Percentiles rank a stretch among this genome's conserved stretches.
Conservation (phyloP, 2,797 vertebrate genomes). For the Onychomys leucogaster region DNA sequence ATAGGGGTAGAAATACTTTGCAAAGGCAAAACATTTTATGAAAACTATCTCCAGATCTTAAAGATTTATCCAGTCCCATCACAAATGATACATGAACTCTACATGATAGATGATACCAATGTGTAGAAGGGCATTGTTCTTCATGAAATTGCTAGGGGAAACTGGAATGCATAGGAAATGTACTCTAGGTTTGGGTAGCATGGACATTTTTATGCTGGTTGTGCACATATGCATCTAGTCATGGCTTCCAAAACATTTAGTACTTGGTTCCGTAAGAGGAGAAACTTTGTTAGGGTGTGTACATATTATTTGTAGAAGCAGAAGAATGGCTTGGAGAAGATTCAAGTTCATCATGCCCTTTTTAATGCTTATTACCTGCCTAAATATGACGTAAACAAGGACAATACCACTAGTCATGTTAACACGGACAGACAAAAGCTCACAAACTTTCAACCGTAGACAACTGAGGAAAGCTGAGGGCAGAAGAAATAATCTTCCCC, state of each 20-base stretch:
- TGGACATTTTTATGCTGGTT: neutral
- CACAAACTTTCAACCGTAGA: neutral
- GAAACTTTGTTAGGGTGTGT: slow-evolving; percentile 65
- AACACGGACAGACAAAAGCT: neutral
- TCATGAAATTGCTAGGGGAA: slow-evolving; percentile 54
- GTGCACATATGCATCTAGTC: neutral
- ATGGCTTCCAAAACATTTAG: slow-evolving; percentile 45
- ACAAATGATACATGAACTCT: neutral
- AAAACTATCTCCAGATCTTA: slow-evolving; percentile 26
- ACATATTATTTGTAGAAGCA: slow-evolving; percentile 61
- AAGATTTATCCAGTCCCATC: slow-evolving; percentile 23
- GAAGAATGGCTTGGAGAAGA: slow-evolving; percentile 57
- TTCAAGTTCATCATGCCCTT: slow-evolving; percentile 51
- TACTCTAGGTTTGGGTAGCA: neutral
- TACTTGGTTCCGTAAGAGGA: slow-evolving; percentile 53
- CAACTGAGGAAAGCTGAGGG: neutral
- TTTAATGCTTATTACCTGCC: slow-evolving; percentile 44
- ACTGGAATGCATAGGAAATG: slow-evolving; percentile 21
- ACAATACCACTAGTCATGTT: neutral
- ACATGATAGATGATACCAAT: too few relatives aligned
- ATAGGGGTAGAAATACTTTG: neutral
- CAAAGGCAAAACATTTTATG: slow-evolving; percentile 21
- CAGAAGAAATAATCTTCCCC: neutral
- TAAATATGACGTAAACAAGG: neutral
- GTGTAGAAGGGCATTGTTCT: neutral